phyloP scores from a whole-genome alignment of 2,113 vertebrate genomes.

The Macrotis lagotis region DNA sequence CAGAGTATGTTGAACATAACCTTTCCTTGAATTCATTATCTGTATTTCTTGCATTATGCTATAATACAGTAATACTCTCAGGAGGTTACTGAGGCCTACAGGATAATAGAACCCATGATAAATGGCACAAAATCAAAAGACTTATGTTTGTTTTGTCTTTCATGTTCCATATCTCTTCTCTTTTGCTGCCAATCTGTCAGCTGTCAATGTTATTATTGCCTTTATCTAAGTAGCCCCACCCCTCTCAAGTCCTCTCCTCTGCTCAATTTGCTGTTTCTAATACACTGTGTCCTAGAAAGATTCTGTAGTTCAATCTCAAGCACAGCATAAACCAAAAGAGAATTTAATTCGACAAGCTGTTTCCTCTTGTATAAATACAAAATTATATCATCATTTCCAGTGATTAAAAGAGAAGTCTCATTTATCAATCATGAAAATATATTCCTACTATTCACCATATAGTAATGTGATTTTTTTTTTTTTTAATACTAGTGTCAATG shows the following conservation, averaged over 20 bases:
- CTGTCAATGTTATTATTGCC: not conserved
- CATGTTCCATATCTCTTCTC: not conserved
- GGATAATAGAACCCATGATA: not conserved
- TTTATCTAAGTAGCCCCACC: not conserved
- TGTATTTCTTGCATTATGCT: not conserved
- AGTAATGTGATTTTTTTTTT: not conserved
- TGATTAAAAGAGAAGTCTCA: conserved; percentile 28
- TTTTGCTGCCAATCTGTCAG: not conserved
- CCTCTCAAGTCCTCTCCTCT: not conserved
- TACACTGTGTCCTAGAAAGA: not conserved
- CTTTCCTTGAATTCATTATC: not conserved
- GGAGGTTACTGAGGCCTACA: not conserved
- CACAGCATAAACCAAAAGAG: conserved; percentile 35
- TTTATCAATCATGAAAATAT: not conserved
- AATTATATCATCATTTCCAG: conserved; percentile 23
- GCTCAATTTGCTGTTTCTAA: not conserved
- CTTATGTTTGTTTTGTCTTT: not conserved
- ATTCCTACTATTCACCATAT: not conserved
- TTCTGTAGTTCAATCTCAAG: conserved; percentile 28
- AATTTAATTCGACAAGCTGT: not conserved
- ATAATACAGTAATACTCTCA: not conserved
- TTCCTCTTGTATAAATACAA: not conserved
- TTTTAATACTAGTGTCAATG: not conserved
- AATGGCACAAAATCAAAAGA: not conserved
- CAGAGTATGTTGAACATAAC: not conserved